Evolutionary conservation across 2,797 vertebrate genomes (phyloP), one percentile per base, ranked within the genome.

Genomic region (Erpetoichthys calabaricus): DNA sequence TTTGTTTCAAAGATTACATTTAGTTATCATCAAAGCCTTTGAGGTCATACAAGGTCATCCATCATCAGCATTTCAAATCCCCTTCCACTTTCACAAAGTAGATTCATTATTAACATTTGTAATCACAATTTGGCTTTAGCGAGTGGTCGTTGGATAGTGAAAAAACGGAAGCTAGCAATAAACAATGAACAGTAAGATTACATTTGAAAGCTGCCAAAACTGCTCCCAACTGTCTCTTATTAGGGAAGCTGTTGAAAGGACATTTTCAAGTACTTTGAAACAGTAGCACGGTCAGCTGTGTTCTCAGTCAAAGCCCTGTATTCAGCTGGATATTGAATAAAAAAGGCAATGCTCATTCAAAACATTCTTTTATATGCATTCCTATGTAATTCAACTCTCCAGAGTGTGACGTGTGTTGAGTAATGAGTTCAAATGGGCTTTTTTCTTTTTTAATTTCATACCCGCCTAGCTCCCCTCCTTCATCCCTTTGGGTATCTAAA

Each of bases 261-360:
- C 10, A 57, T 66, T 79, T 82, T 75, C 71, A 74, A 68, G 65
- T 64, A 68, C 74, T 74, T 74, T 82, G 73, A 80, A 83, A 82
- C 72, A 64, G 66, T 62, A 79, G 72, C 63, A 51, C 63, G 49
- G 67, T 73, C 70, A 74, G 71, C 71, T 73, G 70, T 66, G 67
- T 61, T 68, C 71, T 67, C 65, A 69, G 73, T 77, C 73, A 76
- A 79, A 69, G 72, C 73, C 59, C 65, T 56, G 63, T 56, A 73
- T 77, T 80, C 75, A 74, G 57, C 53, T 41, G 60, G 65, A 74
- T 70, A 67, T 51, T 50, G 63, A 71, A 68, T 70, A 65, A 59
- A 64, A 70, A 70, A 74, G 63, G 68, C 69, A 57, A 51, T 44
- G 62, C 62, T 73, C 59, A 49, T 64, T 65, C 57, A 64, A 68